phyloP scores from a whole-genome alignment of 2,113 vertebrate species.

The Seriola dumerili region DNA sequence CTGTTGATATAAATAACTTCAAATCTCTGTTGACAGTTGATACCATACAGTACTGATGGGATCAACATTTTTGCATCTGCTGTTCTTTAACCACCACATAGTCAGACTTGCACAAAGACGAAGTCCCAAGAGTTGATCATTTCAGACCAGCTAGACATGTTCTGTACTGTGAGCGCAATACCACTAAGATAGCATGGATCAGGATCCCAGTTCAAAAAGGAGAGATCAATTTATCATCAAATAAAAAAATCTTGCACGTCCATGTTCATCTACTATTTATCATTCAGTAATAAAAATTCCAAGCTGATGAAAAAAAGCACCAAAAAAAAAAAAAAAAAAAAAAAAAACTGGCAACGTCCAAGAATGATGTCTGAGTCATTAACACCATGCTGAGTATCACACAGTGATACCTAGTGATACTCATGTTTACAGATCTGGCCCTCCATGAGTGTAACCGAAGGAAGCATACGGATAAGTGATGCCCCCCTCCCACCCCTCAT shows the following conservation, averaged over 20 bases:
- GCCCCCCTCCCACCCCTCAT: neutral
- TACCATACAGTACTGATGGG: neutral
- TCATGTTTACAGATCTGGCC: constrained; percentile 20
- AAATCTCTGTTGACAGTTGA: neutral
- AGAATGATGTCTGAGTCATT: constrained; percentile 45
- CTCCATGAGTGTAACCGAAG: constrained; percentile 6
- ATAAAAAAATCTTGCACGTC: neutral
- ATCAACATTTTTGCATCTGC: neutral
- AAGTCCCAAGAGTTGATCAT: neutral
- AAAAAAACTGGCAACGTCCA: constrained; percentile 19
- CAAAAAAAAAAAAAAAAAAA: constrained; percentile 15
- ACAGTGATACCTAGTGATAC: constrained; percentile 28
- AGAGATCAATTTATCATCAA: no score
- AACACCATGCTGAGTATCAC: constrained; percentile 30
- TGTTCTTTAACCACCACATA: neutral
- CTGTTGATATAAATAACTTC: neutral
- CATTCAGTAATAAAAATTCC: neutral
- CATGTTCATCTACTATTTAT: constrained; percentile 2
- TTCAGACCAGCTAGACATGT: neutral
- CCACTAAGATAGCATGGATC: no score
- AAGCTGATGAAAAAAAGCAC: neutral
- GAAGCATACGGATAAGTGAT: neutral
- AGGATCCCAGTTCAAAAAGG: no score
- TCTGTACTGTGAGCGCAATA: neutral
- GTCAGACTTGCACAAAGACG: neutral